phyloP scores from a whole-genome alignment of 2,113 vertebrate genomes.

The Etia nguti region DNA sequence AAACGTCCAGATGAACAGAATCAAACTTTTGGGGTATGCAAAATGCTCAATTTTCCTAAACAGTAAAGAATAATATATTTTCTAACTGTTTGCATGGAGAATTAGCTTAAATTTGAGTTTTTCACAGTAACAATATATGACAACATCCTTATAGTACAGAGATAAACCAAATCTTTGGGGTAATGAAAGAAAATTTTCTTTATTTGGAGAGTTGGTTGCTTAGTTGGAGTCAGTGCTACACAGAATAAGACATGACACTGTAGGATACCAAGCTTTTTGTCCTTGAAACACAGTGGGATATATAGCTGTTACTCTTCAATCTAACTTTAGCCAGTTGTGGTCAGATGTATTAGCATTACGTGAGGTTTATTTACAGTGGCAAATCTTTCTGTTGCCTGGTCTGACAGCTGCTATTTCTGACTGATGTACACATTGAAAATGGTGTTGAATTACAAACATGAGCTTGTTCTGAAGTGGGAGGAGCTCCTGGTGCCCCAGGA shows the following conservation, averaged over 20 bases:
- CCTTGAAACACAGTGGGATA: neutral
- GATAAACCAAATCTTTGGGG: neutral
- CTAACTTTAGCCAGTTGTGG: neutral
- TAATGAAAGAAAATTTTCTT: neutral
- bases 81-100: neutral
- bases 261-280: neutral
- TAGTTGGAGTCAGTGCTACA: neutral
- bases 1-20: too few species aligned
- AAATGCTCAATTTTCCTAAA: too few species aligned
- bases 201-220: neutral
- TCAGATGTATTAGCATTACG: neutral
- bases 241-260: neutral
- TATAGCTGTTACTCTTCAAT: neutral
- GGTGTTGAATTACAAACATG: neutral
- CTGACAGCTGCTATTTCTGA: neutral
- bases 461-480: neutral
- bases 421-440: neutral
- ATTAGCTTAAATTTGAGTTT: neutral
- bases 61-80: neutral
- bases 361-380: neutral
- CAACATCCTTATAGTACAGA: neutral
- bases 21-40: too few species aligned
- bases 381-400: neutral
- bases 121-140: neutral
- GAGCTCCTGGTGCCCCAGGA: neutral